Conservation (phyloP, 2,797 vertebrate genomes). For the Sebastes matsubarae region DNA sequence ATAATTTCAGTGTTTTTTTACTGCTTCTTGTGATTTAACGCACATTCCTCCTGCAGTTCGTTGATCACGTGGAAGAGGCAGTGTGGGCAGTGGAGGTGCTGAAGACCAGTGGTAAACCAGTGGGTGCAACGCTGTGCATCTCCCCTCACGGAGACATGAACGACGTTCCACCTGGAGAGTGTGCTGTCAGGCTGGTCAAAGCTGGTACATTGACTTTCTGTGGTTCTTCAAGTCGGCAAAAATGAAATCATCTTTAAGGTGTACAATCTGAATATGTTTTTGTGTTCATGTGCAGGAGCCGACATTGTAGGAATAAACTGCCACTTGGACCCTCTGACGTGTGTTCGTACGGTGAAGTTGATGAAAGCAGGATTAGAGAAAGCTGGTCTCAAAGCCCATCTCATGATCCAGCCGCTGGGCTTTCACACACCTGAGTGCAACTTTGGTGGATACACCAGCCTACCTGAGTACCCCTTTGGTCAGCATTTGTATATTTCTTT, state of each 20-base stretch:
- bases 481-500: constrained; percentile 48
- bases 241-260: background rate
- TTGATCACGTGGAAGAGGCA: constrained; percentile 85
- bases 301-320: constrained; percentile 89
- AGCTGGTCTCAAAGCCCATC: constrained; percentile 84
- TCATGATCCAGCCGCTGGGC: constrained; percentile 88
- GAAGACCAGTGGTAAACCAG: constrained; percentile 87
- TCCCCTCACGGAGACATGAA: constrained; percentile 87
- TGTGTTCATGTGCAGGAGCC: constrained; percentile 77
- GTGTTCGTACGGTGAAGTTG: constrained; percentile 82
- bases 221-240: background rate
- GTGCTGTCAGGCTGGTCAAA: constrained; percentile 86
- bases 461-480: constrained; percentile 91
- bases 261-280: background rate
- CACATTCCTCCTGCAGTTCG: background rate
- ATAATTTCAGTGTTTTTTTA: background rate
- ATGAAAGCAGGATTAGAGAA: constrained; percentile 87
- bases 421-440: constrained; percentile 88
- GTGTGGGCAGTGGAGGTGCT: constrained; percentile 91
- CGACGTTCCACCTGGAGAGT: constrained; percentile 83
- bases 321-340: constrained; percentile 86
- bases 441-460: constrained; percentile 47
- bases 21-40: background rate
- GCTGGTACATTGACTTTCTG: constrained; percentile 79
- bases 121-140: constrained; percentile 88